Evolutionary conservation across 1,140 invertebrate genomes (phyloP).

Genomic region (Drosophila aff.): DNA sequence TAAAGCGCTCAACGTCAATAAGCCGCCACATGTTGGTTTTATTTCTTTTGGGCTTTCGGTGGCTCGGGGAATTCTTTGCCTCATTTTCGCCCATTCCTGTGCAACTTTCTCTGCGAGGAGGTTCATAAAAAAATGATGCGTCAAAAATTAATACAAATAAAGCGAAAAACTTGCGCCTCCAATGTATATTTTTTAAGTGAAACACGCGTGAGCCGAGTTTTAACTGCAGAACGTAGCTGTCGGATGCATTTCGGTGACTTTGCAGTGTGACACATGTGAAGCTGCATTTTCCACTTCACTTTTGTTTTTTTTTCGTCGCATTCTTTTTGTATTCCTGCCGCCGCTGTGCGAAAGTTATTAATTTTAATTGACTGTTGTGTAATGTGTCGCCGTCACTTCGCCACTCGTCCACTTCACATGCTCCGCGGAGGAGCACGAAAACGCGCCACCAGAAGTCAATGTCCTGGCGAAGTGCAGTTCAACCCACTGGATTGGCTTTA

Average conservation of each 20-base stretch:
- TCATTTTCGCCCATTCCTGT: constrained; percentile 29
- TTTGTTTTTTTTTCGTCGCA: neutral
- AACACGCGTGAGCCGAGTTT: constrained; percentile 63
- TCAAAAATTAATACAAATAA: constrained; percentile 72
- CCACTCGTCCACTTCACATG: constrained; percentile 66
- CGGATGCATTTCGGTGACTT: constrained; percentile 66
- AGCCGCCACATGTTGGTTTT: constrained; percentile 55
- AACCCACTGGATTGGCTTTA: constrained; percentile 61
- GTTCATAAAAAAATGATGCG: constrained; percentile 43
- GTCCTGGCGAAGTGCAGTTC: constrained; percentile 51
- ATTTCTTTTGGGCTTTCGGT: constrained; percentile 16
- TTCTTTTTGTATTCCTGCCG: constrained; percentile 16
- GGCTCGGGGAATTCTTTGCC: constrained; percentile 14
- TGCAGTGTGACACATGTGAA: constrained; percentile 67
- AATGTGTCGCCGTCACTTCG: constrained; percentile 70
- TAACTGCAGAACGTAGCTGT: constrained; percentile 58
- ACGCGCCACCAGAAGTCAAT: constrained; percentile 47
- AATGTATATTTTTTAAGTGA: constrained; percentile 52
- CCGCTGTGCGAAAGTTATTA: constrained; percentile 75
- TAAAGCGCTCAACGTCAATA: constrained; percentile 70
- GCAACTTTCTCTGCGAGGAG: constrained; percentile 33
- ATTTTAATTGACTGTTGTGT: constrained; percentile 83
- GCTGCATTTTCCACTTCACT: constrained; percentile 29
- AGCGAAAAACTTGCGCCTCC: constrained; percentile 5
- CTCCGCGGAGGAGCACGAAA: constrained; percentile 21